A percentile compares a stretch with the other conserved stretches of the same genome.
Evolutionary conservation across 2,888 invertebrate species (phyloP).

Genomic region (Cylindroiulus punctatus): DNA sequence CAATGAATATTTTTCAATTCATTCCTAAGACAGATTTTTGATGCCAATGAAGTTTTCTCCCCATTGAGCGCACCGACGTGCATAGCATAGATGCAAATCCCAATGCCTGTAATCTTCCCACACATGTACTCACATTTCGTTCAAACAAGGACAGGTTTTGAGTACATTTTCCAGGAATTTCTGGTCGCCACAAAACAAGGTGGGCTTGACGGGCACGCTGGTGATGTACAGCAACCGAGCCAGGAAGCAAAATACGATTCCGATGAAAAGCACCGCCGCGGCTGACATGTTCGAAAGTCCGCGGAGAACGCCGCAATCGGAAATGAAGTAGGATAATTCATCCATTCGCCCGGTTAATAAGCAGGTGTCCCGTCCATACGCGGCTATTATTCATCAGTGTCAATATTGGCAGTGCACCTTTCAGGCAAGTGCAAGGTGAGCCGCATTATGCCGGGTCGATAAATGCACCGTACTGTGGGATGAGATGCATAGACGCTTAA

Average conservation of each 20-base stretch:
- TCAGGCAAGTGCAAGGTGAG: not conserved
- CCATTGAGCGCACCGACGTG: no score
- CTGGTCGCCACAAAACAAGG: slow-evolving; percentile 79
- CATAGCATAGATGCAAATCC: no score
- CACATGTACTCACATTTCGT: slow-evolving; percentile 83
- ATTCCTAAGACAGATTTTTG: no score
- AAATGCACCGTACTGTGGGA: not conserved
- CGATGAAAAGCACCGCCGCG: slow-evolving; percentile 80
- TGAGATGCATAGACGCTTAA: not conserved
- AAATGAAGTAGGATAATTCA: not conserved
- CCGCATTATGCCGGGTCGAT: not conserved
- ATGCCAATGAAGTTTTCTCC: no score
- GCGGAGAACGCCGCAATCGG: not conserved
- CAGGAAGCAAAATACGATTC: slow-evolving; percentile 82
- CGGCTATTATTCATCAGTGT: not conserved
- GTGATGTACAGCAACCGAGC: slow-evolving; percentile 86
- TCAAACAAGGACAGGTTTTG: slow-evolving; percentile 80
- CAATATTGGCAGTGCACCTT: not conserved
- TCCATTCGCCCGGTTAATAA: not conserved
- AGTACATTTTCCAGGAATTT: slow-evolving; percentile 80
- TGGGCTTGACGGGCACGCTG: slow-evolving; percentile 81
- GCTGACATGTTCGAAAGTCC: slow-evolving; percentile 74
- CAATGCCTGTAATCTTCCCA: no score
- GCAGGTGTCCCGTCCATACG: not conserved
- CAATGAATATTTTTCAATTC: no score